Evolutionary conservation across 2,797 vertebrate genomes (phyloP).

Genomic region (Lutjanus campechanus): DNA sequence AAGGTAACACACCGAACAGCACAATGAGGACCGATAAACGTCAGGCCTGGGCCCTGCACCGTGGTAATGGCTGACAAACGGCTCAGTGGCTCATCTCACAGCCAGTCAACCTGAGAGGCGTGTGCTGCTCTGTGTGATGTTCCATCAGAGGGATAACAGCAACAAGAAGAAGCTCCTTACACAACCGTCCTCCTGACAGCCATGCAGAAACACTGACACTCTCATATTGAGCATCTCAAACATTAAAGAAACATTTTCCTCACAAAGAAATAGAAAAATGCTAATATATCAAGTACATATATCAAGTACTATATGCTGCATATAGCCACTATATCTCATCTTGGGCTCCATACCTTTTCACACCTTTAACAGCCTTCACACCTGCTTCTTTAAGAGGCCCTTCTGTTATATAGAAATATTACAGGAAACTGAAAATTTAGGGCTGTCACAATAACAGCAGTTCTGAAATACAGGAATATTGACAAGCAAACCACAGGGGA

Average conservation of each 20-base stretch:
- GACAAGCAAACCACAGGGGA: too few species aligned
- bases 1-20: slow-evolving; percentile 59
- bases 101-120: slow-evolving; percentile 53
- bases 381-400: neutral
- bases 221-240: neutral
- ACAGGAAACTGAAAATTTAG: too few species aligned
- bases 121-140: slow-evolving; percentile 40
- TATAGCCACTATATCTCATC: neutral
- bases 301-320: neutral
- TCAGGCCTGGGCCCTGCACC: slow-evolving; percentile 53
- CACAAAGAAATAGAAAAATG: neutral
- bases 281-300: neutral
- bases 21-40: slow-evolving; percentile 74
- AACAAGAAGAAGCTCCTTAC: slow-evolving; percentile 6
- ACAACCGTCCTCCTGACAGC: slow-evolving; percentile 15
- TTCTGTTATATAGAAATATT: neutral
- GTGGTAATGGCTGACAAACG: slow-evolving; percentile 73
- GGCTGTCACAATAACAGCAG: too few species aligned
- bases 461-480: too few species aligned
- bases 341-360: neutral
- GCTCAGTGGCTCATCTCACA: slow-evolving; percentile 61
- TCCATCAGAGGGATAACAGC: slow-evolving; percentile 33
- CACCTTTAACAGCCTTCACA: neutral
- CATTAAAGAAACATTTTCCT: neutral
- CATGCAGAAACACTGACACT: neutral